These are phyloP conservation scores for Morone chrysops DNA, from an alignment of 2,113 vertebrate species.

Conservation along the genomic window DNA sequence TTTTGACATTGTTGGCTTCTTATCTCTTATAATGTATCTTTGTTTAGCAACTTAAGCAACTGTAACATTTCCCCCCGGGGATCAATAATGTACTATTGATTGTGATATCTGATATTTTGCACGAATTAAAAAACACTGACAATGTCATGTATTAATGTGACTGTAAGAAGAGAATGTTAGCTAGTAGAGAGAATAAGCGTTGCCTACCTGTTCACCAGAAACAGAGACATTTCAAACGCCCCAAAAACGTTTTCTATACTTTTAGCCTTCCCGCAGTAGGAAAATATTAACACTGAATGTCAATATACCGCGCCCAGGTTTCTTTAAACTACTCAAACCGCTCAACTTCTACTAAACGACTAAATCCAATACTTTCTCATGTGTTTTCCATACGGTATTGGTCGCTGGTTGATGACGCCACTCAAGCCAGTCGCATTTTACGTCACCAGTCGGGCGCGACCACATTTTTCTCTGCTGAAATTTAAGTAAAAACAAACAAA, in stretches of 20 bases:
- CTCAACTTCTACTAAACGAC: neutral
- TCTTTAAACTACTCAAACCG: neutral
- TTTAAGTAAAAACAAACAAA: neutral
- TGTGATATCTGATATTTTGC: no score
- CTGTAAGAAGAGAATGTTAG: neutral
- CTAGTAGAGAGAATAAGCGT: accelerated
- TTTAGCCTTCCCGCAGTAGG: neutral
- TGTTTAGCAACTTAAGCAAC: no score
- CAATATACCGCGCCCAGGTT: no score
- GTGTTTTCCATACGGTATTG: neutral
- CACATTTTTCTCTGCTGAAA: neutral
- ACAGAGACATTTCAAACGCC: conserved; percentile 73
- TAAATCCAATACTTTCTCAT: neutral
- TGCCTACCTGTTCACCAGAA: conserved; percentile 76
- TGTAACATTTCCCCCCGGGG: no score
- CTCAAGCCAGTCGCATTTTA: neutral
- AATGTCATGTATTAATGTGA: neutral
- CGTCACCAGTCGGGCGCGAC: neutral
- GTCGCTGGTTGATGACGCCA: conserved; percentile 52
- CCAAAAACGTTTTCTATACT: neutral
- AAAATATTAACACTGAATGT: neutral
- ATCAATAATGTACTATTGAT: no score
- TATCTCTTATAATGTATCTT: no score
- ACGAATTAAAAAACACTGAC: neutral
- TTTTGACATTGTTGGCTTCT: no score